phyloP scores from a whole-genome alignment of 2,113 vertebrate species.

The Acanthochromis polyacanthus region DNA sequence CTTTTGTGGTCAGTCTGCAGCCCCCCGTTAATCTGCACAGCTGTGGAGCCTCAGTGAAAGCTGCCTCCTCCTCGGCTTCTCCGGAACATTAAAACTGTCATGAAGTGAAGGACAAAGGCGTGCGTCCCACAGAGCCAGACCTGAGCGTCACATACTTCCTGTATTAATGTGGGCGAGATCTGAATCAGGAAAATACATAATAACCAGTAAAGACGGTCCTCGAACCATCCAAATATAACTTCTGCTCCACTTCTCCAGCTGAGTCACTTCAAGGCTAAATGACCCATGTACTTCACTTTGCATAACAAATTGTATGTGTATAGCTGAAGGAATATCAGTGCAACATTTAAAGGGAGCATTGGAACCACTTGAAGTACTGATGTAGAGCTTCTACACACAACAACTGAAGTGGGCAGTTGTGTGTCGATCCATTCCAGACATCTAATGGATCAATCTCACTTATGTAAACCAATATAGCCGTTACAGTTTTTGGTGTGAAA shows the following conservation, averaged over 20 bases:
- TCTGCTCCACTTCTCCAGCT: background rate
- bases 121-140: conserved; percentile 8
- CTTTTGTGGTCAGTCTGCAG: conserved; percentile 72
- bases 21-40: conserved; percentile 47
- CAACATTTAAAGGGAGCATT: background rate
- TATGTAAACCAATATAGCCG: no score
- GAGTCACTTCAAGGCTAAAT: background rate
- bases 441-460: no score
- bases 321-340: background rate
- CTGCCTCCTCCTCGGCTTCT: conserved; percentile 19
- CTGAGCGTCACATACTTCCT: conserved; percentile 27
- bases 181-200: conserved; percentile 11
- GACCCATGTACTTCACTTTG: background rate
- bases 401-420: no score
- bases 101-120: conserved; percentile 2
- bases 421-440: no score
- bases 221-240: background rate
- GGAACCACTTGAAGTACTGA: background rate
- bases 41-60: conserved; percentile 53
- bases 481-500: no score
- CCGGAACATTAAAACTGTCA: conserved; percentile 23
- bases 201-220: background rate
- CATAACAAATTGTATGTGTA: no score
- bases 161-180: background rate
- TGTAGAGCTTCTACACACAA: background rate